These are phyloP conservation scores for Plagodis dolabraria DNA, from an alignment of 2,888 invertebrate species.

Conservation along the genomic window DNA sequence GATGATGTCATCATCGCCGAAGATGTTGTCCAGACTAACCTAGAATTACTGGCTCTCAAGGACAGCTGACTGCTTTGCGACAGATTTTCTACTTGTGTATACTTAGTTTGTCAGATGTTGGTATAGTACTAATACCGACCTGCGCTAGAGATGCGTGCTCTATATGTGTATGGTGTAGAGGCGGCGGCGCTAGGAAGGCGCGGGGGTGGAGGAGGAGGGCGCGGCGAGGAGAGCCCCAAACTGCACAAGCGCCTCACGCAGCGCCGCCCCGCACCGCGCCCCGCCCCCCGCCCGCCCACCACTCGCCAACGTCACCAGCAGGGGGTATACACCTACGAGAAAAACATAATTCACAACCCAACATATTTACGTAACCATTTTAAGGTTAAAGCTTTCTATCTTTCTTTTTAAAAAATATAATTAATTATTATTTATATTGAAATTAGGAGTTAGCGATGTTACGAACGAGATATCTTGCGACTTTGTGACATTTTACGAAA, in stretches of 20 bases:
- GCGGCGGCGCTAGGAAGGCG: conserved; percentile 68
- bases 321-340: conserved; percentile 89
- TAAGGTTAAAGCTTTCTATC: background rate
- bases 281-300: conserved; percentile 90
- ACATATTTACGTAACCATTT: too few relatives aligned
- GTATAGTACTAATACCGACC: background rate
- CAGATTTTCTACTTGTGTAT: too few relatives aligned
- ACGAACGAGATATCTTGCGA: too few relatives aligned
- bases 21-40: too few relatives aligned
- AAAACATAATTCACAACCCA: background rate
- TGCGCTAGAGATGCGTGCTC: conserved; percentile 42
- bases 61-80: too few relatives aligned
- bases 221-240: conserved; percentile 90
- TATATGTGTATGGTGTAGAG: conserved; percentile 69
- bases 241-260: conserved; percentile 94
- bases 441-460: too few relatives aligned
- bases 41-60: too few relatives aligned
- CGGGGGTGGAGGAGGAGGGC: conserved; percentile 37
- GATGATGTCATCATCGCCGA: too few relatives aligned
- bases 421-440: too few relatives aligned
- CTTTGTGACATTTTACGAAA: too few relatives aligned
- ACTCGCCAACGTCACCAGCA: conserved; percentile 93
- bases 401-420: too few relatives aligned
- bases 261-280: conserved; percentile 90
- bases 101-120: too few relatives aligned